Conservation (phyloP, 2,888 invertebrate species). For the Eupithecia subfuscata region DNA sequence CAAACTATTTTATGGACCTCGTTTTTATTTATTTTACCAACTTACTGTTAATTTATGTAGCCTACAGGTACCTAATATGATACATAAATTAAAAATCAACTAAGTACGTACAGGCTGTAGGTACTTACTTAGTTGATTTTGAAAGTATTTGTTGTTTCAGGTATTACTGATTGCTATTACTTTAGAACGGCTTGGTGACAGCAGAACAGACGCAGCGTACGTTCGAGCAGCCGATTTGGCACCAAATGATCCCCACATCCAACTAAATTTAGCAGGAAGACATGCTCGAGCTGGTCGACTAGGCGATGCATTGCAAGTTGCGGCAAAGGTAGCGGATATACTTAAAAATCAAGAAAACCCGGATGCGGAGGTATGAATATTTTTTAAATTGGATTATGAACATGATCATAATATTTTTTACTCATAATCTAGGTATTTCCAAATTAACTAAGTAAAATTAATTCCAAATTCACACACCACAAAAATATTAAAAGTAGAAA, state of each 20-base stretch:
- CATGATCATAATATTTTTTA: background rate
- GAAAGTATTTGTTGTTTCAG: constrained; percentile 48
- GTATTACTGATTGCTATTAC: constrained; percentile 73
- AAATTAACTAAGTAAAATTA: too few species aligned
- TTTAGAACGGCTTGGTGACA: constrained; percentile 70
- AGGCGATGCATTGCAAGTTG: constrained; percentile 59
- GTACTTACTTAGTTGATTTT: background rate
- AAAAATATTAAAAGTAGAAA: background rate
- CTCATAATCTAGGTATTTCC: background rate
- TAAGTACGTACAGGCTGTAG: too few species aligned
- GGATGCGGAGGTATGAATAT: constrained; percentile 62
- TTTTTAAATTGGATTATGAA: background rate
- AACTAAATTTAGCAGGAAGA: constrained; percentile 69
- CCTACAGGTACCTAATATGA: too few species aligned
- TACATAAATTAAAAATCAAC: too few species aligned
- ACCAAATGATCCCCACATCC: constrained; percentile 64
- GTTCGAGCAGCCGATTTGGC: constrained; percentile 62
- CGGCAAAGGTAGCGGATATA: constrained; percentile 53
- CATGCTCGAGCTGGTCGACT: constrained; percentile 66
- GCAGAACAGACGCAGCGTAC: constrained; percentile 72
- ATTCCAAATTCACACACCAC: background rate
- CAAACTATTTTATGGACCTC: background rate
- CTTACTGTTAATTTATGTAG: too few species aligned
- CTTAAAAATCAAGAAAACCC: constrained; percentile 58
- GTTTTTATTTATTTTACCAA: too few species aligned